Evolutionary conservation across 2,113 vertebrate genomes (phyloP), one percentile per base, ranked within the genome.

Genomic region (Halichoerus grypus): DNA sequence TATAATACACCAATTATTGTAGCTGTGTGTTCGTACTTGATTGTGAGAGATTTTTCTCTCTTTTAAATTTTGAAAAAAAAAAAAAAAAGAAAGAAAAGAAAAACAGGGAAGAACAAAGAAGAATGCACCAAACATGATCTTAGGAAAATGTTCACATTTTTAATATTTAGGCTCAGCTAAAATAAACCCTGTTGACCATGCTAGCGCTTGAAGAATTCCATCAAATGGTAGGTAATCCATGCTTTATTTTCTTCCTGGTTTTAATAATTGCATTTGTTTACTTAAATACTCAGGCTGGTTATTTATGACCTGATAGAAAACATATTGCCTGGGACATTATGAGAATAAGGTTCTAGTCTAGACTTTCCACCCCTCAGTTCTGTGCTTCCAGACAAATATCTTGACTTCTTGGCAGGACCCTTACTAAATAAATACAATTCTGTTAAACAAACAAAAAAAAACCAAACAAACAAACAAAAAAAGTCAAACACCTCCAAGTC

Each of bases 1-100:
- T 82, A 63, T 88, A 97, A 98, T 80, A 71, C 19, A 31, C 33
- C 77, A 88, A 65, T 51, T 81, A 97, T 53, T 88, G 46, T 49
- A 81, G n/a, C 61, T 79, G 46, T 33, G 63, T 85, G 63, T 80
- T 96, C 57, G 81, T 65, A 94, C 53, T 84, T 95, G 59, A 89
- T 77, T 76, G 33, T 5, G 39, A 94, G 81, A 95, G 16, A 76
- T 63, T 71, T 95, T 95, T 94, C 51, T 51, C 7, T 90, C 21
- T 74, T 59, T 59, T 72, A 36, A 82, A 81, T 77, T 84, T 95
- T 82, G 76, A 9, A 28, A 31, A 71, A 42, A 79, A 79, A 42
- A 74, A 10, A 31, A 81, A 46, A 67, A n/a, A 67, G 31, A 65
- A 79, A 85, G 28, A 86, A 39, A 12, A 53, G 9, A 92, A 88